Evolutionary conservation across 1,140 invertebrate genomes (phyloP).

Genomic region (Heliconius hewitsoni): DNA sequence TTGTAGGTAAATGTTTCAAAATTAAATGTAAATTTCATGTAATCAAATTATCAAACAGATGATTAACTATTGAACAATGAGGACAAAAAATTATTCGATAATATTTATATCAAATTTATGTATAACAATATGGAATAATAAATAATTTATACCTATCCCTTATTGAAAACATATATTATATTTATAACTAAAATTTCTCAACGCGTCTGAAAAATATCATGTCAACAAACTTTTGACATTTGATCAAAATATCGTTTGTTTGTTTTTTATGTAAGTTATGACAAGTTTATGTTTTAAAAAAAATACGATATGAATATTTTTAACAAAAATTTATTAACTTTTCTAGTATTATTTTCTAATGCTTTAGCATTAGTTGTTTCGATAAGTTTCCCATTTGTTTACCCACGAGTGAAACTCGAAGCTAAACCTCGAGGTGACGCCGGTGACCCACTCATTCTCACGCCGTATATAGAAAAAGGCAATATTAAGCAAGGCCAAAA

Average conservation of each 20-base stretch:
- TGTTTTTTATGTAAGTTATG: background rate
- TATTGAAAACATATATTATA: background rate
- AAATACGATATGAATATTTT: background rate
- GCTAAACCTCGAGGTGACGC: conserved; percentile 68
- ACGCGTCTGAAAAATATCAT: background rate
- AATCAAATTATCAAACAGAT: background rate
- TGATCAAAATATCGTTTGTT: background rate
- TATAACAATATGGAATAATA: no score
- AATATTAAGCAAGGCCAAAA: conserved; percentile 61
- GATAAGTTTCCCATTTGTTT: conserved; percentile 59
- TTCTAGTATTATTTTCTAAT: conserved; percentile 15
- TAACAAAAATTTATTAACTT: background rate
- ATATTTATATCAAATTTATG: background rate
- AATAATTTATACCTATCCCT: background rate
- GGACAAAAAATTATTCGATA: background rate
- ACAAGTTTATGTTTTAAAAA: background rate
- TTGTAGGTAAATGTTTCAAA: background rate
- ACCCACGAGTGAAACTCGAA: conserved; percentile 61
- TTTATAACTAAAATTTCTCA: background rate
- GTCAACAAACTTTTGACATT: background rate
- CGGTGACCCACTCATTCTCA: conserved; percentile 84
- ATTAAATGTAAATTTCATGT: background rate
- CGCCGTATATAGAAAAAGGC: conserved; percentile 84
- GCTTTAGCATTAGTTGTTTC: conserved; percentile 38
- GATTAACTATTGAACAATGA: background rate